A percentile compares a stretch with the other conserved stretches of the same genome.
Conservation (phyloP, 2,797 vertebrate species). For the Sebastes hopkinsi region DNA sequence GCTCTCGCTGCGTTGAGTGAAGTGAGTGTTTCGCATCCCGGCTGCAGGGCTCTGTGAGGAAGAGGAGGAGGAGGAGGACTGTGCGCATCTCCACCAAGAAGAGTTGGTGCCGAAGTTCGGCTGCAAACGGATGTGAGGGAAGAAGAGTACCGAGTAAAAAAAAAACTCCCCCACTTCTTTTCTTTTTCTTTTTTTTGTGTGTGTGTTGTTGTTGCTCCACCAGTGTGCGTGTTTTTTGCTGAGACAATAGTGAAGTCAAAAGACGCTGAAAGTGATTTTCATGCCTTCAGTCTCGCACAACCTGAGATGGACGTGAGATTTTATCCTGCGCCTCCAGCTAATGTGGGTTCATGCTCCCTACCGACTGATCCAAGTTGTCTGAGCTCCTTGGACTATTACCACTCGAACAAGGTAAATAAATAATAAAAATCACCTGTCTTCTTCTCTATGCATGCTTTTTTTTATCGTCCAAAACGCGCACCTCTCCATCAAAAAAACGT, state of each 20-base stretch:
- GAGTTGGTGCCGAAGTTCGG: constrained; percentile 81
- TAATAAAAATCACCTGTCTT: constrained; percentile 57
- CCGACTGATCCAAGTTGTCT: constrained; percentile 91
- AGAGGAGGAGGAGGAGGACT: constrained; percentile 10
- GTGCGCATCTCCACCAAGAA: constrained; percentile 70
- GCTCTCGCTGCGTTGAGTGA: constrained; percentile 9
- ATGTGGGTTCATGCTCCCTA: constrained; percentile 94
- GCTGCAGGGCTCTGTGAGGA: constrained; percentile 35
- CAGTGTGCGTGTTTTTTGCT: constrained; percentile 58
- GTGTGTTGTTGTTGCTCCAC: constrained; percentile 47
- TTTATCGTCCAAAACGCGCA: neutral
- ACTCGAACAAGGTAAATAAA: constrained; percentile 95
- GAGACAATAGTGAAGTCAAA: constrained; percentile 81
- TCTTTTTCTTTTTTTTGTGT: neutral
- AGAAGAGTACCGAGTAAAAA: constrained; percentile 73
- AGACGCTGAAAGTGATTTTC: constrained; percentile 86
- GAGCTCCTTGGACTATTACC: constrained; percentile 96
- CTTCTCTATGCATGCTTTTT: constrained; percentile 22
- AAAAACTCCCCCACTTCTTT: constrained; percentile 75
- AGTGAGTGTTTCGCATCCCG: constrained; percentile 64
- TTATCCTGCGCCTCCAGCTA: constrained; percentile 94
- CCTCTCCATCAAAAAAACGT: constrained; percentile 25
- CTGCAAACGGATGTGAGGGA: constrained; percentile 82
- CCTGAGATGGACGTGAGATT: constrained; percentile 98
- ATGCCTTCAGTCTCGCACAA: constrained; percentile 86